Evolutionary conservation across 2,888 invertebrate species (phyloP), one percentile per base, ranked within the genome.

Genomic region (Tachystola acroxantha): DNA sequence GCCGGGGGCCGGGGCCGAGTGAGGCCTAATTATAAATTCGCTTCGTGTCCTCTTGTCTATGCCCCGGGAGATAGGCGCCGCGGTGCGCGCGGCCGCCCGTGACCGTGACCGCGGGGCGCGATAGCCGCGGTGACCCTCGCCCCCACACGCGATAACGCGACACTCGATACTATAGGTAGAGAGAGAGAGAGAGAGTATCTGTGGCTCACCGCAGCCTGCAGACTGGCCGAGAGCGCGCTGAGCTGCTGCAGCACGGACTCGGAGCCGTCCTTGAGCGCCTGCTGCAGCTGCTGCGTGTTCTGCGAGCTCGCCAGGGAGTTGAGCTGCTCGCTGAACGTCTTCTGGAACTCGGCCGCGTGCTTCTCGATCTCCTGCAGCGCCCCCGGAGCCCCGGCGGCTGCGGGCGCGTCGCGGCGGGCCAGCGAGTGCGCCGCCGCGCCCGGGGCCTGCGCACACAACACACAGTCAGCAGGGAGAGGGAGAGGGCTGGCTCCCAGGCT

Each of bases 261-360:
- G 35, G 77, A 57, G 48, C 79, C 64, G 0, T 80, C 78, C 62
- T 78, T 75, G 24, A 84, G 29, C 11, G 71, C 68, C 57, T 76
- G 78, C 63, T 68, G 69, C 14, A 72, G 24, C 11, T 77, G 70
- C 57, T 80, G 57, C 13, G 78, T 62, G 66, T 71, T 74, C 65
- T 80, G 71, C 38, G 80, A 78, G 66, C 60, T 67, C 50, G 50
- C 42, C 39, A 84, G 36, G 4, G 67, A 32, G 48, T 61, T 64
- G 32, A 76, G 34, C 48, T 73, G 67, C 39, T 80, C 76, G 13
- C 36, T 40, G 57, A 84, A 53, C 1, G 65, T 64, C 64, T 81
- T 79, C 49, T 59, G 57, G 61, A 84, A 68, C 43, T 73, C 75
- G 0, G 40, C 40, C 10, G 74, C 76, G 48, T 79, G 70, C 59